Base-by-base conservation (phyloP, 1,140 invertebrate species). In the Glomeris maerens region DNA sequence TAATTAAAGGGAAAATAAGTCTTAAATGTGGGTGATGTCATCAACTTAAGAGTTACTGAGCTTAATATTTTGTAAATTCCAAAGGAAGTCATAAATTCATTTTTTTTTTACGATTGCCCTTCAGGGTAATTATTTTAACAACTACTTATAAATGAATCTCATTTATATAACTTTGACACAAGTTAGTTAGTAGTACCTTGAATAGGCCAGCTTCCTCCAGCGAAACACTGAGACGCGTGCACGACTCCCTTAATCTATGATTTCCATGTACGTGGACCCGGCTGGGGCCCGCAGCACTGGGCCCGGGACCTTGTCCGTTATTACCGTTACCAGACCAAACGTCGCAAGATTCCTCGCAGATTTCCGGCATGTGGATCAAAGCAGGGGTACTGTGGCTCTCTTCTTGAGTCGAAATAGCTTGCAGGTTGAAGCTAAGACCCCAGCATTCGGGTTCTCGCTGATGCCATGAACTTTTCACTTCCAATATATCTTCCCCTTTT, bases 371-470 rank as follows among this genome's bases (percentile, higher is more conserved):
- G 55, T 80, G 78, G 60, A 82, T 74, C 58, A 85, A 66, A 21
- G 81, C 80, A 45, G 81, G 84, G 50, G 84, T 87, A 41, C 84
- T 87, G 60, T 86, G 83, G 56, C 83, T 85, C 67, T 89, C 84
- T 61, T 89, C 84, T 66, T 80, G 78, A 51, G 73, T 71, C 3
- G 73, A 72, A 68, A 77, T 75, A 21, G 73, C 75, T 78, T 58
- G 80, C 65, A 83, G 72, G 72, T 80, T 80, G 66, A 78, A 80
- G 66, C 78, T 80, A 57, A 80, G 73, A 57, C 81, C 81, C 82
- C 81, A 87, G 60, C 81, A 76, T 65, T 86, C 81, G 64, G 81
- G 83, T 70, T 89, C 84, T 64, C 80, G 86, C 66, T 84, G 83
- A 59, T 88, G 71, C 84, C 84, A 88, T 55, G 81, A 83, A 66